Evolutionary conservation across 2,797 vertebrate species (phyloP).

Genomic region (Brachyrhaphis roseni): DNA sequence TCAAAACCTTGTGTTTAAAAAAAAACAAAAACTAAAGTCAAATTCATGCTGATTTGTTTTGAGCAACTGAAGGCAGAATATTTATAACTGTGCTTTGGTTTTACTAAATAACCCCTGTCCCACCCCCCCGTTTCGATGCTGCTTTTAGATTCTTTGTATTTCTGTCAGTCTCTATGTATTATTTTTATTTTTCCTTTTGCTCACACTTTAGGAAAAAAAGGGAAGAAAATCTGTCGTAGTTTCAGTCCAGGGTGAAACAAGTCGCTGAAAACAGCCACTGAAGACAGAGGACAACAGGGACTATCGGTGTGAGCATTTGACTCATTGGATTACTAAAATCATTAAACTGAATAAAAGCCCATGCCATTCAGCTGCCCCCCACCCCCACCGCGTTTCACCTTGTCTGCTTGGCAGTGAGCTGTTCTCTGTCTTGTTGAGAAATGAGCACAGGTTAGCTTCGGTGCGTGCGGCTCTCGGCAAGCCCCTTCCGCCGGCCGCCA

Average conservation of each 20-base stretch:
- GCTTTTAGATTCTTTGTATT: constrained; percentile 31
- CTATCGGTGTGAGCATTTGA: constrained; percentile 54
- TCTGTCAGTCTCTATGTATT: neutral
- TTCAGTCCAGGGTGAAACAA: constrained; percentile 52
- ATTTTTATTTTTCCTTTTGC: constrained; percentile 31
- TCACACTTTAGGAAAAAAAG: constrained; percentile 18
- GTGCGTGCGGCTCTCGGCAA: constrained; percentile 50
- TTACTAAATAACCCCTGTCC: constrained; percentile 50
- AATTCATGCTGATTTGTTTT: constrained; percentile 47
- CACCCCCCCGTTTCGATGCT: constrained; percentile 9
- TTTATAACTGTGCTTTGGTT: constrained; percentile 60
- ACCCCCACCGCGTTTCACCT: constrained; percentile 72
- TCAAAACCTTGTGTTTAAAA: constrained; percentile 43
- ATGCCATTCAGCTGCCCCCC: constrained; percentile 66
- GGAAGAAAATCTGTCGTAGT: constrained; percentile 11
- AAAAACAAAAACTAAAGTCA: constrained; percentile 30
- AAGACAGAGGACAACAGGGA: constrained; percentile 59
- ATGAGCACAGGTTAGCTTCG: constrained; percentile 65
- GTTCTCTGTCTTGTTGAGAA: constrained; percentile 78
- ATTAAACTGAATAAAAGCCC: constrained; percentile 74
- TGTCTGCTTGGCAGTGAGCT: constrained; percentile 71
- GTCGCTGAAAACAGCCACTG: constrained; percentile 48
- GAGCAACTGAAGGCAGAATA: constrained; percentile 45
- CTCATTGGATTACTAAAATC: constrained; percentile 77
- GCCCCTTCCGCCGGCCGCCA: constrained; percentile 41